Evolutionary conservation across 2,113 vertebrate genomes (phyloP).

Genomic region (Azemiops feae): DNA sequence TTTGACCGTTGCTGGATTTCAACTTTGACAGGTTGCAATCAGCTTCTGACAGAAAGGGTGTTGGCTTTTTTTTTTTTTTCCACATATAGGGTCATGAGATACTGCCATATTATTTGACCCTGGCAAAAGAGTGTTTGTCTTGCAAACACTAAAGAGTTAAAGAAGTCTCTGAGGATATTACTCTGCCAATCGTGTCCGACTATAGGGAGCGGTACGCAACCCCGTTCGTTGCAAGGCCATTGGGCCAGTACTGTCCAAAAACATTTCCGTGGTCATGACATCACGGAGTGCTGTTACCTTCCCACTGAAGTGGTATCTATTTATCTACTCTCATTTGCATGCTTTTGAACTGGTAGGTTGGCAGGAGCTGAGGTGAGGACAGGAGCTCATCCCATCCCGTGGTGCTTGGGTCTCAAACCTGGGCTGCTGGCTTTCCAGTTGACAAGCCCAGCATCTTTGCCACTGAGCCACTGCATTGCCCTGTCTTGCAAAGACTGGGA

Average conservation of each 20-base stretch:
- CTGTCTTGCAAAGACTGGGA: neutral
- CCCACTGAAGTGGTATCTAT: neutral
- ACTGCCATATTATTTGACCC: neutral
- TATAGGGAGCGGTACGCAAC: neutral
- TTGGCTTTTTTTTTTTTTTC: too few species aligned
- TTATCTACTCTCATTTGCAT: neutral
- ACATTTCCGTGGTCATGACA: neutral
- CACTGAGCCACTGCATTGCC: accelerated
- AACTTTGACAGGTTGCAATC: conserved; percentile 21
- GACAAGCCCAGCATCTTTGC: neutral
- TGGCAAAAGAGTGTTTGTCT: neutral
- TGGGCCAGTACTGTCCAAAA: neutral
- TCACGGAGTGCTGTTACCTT: neutral
- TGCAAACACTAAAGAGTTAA: neutral
- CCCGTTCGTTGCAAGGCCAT: neutral
- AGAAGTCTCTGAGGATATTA: neutral
- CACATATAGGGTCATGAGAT: neutral
- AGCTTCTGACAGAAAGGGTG: neutral
- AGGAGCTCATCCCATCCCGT: neutral
- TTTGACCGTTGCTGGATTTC: conserved; percentile 59
- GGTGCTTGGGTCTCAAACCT: neutral
- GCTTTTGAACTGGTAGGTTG: neutral
- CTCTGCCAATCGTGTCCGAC: neutral
- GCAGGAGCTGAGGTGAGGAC: neutral
- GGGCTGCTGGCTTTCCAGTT: neutral